Conservation (phyloP, 2,888 invertebrate species). For the Brenthis daphne region DNA sequence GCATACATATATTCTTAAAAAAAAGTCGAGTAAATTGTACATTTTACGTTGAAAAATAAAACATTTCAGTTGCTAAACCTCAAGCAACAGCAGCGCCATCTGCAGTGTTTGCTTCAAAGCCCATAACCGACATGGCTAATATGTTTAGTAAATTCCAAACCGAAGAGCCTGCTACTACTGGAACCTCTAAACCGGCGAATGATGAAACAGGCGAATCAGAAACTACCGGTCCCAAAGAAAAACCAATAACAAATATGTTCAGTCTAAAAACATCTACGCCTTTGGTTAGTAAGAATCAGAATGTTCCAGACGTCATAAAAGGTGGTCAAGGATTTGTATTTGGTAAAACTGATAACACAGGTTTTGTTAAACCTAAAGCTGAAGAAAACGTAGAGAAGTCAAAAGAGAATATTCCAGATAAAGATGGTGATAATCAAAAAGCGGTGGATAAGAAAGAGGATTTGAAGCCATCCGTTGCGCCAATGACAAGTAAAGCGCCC, state of each 20-base stretch:
- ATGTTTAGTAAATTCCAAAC: constrained; percentile 56
- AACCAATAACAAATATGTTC: constrained; percentile 59
- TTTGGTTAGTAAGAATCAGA: constrained; percentile 45
- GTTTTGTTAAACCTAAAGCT: constrained; percentile 43
- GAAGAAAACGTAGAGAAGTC: constrained; percentile 50
- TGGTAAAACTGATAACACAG: constrained; percentile 49
- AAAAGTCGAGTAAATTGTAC: background rate
- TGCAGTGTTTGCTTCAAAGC: constrained; percentile 59
- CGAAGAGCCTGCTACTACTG: constrained; percentile 42
- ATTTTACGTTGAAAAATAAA: too few species aligned
- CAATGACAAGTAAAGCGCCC: constrained; percentile 46
- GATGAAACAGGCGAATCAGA: constrained; percentile 69
- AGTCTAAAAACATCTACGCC: constrained; percentile 52
- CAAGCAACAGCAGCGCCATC: constrained; percentile 46
- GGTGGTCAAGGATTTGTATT: constrained; percentile 44
- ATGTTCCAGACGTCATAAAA: constrained; percentile 56
- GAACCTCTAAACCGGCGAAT: constrained; percentile 47
- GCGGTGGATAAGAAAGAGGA: constrained; percentile 47
- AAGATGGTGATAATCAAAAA: constrained; percentile 39
- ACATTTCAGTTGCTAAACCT: constrained; percentile 47
- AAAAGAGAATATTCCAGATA: constrained; percentile 58
- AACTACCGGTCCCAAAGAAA: constrained; percentile 48
- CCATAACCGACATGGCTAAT: constrained; percentile 56
- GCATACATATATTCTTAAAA: background rate
- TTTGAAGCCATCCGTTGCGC: constrained; percentile 49